A percentile compares a stretch with the other conserved stretches of the same genome.
These are phyloP conservation scores for Gallinago stenura DNA, from an alignment of 2,797 vertebrate genomes.

Conservation along the genomic window DNA sequence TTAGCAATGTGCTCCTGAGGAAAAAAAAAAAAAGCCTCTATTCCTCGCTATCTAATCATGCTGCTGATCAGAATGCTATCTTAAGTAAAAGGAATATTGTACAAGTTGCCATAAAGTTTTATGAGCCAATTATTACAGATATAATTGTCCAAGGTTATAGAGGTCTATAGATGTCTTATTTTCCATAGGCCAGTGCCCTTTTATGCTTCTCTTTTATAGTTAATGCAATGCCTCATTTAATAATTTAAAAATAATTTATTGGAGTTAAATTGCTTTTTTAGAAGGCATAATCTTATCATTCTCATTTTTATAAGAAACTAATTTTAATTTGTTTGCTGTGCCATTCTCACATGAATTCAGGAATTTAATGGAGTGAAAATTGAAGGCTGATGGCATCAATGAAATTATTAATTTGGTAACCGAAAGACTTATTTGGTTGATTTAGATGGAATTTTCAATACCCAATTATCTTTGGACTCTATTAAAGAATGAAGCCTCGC, in stretches of 20 bases:
- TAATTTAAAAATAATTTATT: conserved; percentile 84
- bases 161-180: conserved; percentile 75
- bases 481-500: conserved; percentile 63
- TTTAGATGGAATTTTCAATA: conserved; percentile 76
- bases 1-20: conserved; percentile 58
- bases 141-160: conserved; percentile 68
- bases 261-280: conserved; percentile 81
- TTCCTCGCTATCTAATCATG: conserved; percentile 67
- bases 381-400: conserved; percentile 77
- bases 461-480: conserved; percentile 72
- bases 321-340: conserved; percentile 81
- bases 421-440: conserved; percentile 77
- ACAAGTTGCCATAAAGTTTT: conserved; percentile 78
- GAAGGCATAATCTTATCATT: conserved; percentile 77
- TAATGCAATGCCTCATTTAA: conserved; percentile 77
- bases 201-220: conserved; percentile 71
- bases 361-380: conserved; percentile 78
- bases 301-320: conserved; percentile 77
- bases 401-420: conserved; percentile 81
- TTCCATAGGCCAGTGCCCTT: conserved; percentile 74
- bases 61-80: conserved; percentile 67
- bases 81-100: conserved; percentile 69
- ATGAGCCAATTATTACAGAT: conserved; percentile 78
- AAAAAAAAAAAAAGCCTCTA: conserved; percentile 45
- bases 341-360: conserved; percentile 73